Percentiles rank a stretch among this genome's conserved stretches.
phyloP scores from a whole-genome alignment of 2,888 invertebrate genomes.

The Andrena flavipes region DNA sequence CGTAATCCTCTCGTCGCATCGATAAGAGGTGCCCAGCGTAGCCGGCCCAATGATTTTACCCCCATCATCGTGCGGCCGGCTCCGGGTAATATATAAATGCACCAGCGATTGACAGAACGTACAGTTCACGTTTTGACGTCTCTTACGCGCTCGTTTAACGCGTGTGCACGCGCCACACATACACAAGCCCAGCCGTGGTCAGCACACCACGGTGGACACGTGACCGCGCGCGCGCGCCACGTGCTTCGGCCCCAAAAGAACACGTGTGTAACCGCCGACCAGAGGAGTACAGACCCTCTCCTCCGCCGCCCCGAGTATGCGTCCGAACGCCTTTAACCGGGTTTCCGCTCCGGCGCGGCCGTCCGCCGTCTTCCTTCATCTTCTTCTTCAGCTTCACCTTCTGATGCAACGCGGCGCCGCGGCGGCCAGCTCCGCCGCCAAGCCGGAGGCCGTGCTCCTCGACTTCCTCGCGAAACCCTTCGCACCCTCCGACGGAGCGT shows the following conservation, averaged over 20 bases:
- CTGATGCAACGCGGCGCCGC: background rate
- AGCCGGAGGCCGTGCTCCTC: constrained; percentile 74
- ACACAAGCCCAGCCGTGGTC: no score
- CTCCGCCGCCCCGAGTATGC: background rate
- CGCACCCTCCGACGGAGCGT: constrained; percentile 70
- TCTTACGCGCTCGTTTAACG: constrained; percentile 58
- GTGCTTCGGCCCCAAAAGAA: constrained; percentile 31
- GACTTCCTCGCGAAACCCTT: constrained; percentile 73
- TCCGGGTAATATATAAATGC: constrained; percentile 76
- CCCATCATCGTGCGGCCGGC: constrained; percentile 60
- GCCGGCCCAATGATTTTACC: constrained; percentile 45
- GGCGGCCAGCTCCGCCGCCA: constrained; percentile 2
- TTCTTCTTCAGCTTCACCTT: background rate
- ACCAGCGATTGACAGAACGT: constrained; percentile 74
- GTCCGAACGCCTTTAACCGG: background rate
- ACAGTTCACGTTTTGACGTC: constrained; percentile 69
- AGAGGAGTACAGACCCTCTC: background rate
- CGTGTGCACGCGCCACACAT: constrained; percentile 53
- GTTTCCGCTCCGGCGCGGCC: background rate
- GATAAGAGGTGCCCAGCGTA: constrained; percentile 64
- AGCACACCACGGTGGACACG: constrained; percentile 18
- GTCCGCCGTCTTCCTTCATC: background rate
- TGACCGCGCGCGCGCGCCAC: constrained; percentile 35
- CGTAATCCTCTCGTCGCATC: constrained; percentile 68
- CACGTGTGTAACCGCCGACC: constrained; percentile 18